phyloP scores from a whole-genome alignment of 2,113 vertebrate species.

The Daphoenositta chrysoptera region DNA sequence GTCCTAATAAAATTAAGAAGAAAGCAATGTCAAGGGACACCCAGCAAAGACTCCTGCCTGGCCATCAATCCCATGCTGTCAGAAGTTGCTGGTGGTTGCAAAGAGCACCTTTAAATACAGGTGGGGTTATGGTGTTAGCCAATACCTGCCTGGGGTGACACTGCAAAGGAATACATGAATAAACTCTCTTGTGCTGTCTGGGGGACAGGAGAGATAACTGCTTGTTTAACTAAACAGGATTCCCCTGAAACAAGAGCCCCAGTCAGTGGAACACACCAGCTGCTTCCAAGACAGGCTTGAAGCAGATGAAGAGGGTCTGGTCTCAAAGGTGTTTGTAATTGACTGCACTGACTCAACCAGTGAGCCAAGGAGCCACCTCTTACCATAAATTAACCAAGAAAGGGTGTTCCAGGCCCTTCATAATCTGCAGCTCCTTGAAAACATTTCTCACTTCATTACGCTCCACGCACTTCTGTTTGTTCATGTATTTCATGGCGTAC shows the following conservation, averaged over 20 bases:
- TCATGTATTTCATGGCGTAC: conserved; percentile 99
- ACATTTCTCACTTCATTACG: conserved; percentile 96
- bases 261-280: not conserved
- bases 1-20: not conserved
- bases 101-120: not conserved
- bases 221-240: not conserved
- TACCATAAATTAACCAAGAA: conserved; percentile 98
- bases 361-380: not conserved
- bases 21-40: not conserved
- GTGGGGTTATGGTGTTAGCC: not conserved
- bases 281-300: not conserved
- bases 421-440: conserved; percentile 96
- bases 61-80: not conserved
- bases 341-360: fast-evolving
- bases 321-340: not conserved
- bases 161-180: not conserved
- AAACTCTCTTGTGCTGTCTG: not conserved
- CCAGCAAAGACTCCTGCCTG: not conserved
- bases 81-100: not conserved
- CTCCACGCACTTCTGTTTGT: conserved; percentile 94
- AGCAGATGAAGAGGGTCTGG: not conserved
- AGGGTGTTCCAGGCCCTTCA: conserved; percentile 95
- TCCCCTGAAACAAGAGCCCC: not conserved
- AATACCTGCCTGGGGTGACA: not conserved
- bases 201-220: not conserved